A percentile compares a stretch with the other conserved stretches of the same genome.
Evolutionary conservation across 2,888 invertebrate genomes (phyloP).

Genomic region (Polyploca ridens): DNA sequence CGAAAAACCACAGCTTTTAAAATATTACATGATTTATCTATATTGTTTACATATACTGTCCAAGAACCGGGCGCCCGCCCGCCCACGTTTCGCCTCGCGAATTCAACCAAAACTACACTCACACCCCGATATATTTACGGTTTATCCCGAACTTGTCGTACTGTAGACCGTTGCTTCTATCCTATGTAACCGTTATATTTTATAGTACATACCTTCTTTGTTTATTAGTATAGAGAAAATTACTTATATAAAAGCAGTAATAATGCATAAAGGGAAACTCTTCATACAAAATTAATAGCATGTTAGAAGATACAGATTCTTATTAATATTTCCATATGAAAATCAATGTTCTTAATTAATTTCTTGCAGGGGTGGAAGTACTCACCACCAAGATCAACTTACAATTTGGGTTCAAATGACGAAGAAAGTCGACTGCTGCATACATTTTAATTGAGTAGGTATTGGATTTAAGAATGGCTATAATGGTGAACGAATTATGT

Average conservation of each 20-base stretch:
- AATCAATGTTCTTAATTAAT: too few relatives aligned
- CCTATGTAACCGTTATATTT: constrained; percentile 13
- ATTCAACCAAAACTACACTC: constrained; percentile 75
- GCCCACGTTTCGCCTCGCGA: constrained; percentile 70
- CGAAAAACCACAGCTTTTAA: not conserved
- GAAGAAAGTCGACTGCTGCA: too few relatives aligned
- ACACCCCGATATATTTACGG: constrained; percentile 71
- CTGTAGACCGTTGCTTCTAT: constrained; percentile 27
- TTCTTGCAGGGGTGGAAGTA: too few relatives aligned
- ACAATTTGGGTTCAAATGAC: too few relatives aligned
- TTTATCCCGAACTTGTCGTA: constrained; percentile 69
- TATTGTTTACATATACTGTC: constrained; percentile 47
- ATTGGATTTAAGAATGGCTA: too few relatives aligned
- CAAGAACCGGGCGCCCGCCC: constrained; percentile 52
- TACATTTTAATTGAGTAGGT: too few relatives aligned
- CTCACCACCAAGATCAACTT: too few relatives aligned
- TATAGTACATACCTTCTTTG: not conserved
- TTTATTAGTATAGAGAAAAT: not conserved
- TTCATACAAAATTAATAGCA: not conserved
- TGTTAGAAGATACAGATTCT: not conserved
- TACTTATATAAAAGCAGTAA: not conserved
- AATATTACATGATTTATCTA: constrained; percentile 29
- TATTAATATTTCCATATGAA: too few relatives aligned
- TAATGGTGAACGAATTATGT: too few relatives aligned
- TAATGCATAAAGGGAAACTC: not conserved